A percentile compares a stretch with the other conserved stretches of the same genome.
phyloP scores from a whole-genome alignment of 2,888 invertebrate genomes.

The Andrena bucephala region DNA sequence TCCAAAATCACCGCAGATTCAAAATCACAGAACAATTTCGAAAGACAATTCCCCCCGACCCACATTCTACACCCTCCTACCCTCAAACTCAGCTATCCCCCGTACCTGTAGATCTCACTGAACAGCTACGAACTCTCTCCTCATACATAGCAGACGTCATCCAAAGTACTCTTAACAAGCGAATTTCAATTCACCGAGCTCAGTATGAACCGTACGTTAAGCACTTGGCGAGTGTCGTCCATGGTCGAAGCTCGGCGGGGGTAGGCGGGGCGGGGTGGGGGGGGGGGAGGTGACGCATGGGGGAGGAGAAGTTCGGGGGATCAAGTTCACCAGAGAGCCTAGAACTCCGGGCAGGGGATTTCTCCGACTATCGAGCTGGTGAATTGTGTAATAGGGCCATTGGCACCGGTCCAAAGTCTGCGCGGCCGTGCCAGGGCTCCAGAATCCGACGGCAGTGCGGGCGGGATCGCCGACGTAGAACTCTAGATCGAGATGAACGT shows the following conservation, averaged over 20 bases:
- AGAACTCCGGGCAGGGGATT: slow-evolving; percentile 36
- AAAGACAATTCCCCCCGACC: too few relatives aligned
- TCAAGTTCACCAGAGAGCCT: slow-evolving; percentile 53
- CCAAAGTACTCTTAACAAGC: too few relatives aligned
- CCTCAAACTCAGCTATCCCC: too few relatives aligned
- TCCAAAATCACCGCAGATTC: too few relatives aligned
- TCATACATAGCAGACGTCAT: too few relatives aligned
- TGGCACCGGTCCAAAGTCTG: slow-evolving; percentile 63
- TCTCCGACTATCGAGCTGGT: slow-evolving; percentile 38
- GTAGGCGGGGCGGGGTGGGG: too few relatives aligned
- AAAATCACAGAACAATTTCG: too few relatives aligned
- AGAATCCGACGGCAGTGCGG: slow-evolving; percentile 40
- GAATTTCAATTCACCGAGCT: too few relatives aligned
- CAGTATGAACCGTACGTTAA: too few relatives aligned
- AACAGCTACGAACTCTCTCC: too few relatives aligned
- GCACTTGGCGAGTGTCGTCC: background rate
- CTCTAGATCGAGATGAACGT: slow-evolving; percentile 35
- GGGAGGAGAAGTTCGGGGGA: background rate
- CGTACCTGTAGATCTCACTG: too few relatives aligned
- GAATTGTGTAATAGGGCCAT: slow-evolving; percentile 62
- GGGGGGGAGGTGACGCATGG: background rate
- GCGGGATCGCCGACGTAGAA: slow-evolving; percentile 19
- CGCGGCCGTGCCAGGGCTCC: slow-evolving; percentile 34
- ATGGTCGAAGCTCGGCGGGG: background rate
- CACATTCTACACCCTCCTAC: too few relatives aligned